Evolutionary conservation across 1,140 invertebrate species (phyloP).

Genomic region (Drosophila rhopaloa): DNA sequence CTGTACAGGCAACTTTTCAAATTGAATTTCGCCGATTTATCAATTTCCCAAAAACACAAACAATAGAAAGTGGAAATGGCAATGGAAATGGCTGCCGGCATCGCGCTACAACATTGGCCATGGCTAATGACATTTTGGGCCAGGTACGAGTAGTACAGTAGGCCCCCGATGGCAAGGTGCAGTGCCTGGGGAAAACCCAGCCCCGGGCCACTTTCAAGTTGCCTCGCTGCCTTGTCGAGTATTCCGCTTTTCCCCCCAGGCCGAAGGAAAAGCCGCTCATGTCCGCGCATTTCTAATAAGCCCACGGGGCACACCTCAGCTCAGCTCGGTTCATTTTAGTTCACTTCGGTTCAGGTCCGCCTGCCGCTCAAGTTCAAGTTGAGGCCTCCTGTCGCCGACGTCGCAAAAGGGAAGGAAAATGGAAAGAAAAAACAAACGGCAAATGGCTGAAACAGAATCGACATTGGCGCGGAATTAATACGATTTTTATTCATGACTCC

Average conservation of each 20-base stretch:
- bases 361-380: constrained; percentile 72
- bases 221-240: constrained; percentile 9
- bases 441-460: constrained; percentile 49
- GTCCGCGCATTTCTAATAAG: constrained; percentile 73
- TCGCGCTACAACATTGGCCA: constrained; percentile 17
- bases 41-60: constrained; percentile 51
- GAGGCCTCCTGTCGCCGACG: constrained; percentile 50
- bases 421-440: constrained; percentile 31
- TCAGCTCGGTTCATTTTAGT: constrained; percentile 5
- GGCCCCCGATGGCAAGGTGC: constrained; percentile 41
- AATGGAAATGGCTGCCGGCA: constrained; percentile 27
- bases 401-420: constrained; percentile 7
- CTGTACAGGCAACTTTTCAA: constrained; percentile 50
- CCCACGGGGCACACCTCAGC: constrained; percentile 24
- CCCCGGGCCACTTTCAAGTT: constrained; percentile 29
- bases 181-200: constrained; percentile 43
- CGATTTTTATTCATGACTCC: constrained; percentile 80
- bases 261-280: constrained; percentile 34
- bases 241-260: constrained; percentile 25
- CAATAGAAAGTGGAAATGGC: constrained; percentile 71
- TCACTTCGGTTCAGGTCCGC: constrained; percentile 4
- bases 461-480: constrained; percentile 76
- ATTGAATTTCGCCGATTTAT: constrained; percentile 74
- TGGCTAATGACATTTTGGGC: constrained; percentile 37
- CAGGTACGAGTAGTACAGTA: constrained; percentile 43